Conservation (phyloP, 2,113 vertebrate genomes). For the Lanius collurio region DNA sequence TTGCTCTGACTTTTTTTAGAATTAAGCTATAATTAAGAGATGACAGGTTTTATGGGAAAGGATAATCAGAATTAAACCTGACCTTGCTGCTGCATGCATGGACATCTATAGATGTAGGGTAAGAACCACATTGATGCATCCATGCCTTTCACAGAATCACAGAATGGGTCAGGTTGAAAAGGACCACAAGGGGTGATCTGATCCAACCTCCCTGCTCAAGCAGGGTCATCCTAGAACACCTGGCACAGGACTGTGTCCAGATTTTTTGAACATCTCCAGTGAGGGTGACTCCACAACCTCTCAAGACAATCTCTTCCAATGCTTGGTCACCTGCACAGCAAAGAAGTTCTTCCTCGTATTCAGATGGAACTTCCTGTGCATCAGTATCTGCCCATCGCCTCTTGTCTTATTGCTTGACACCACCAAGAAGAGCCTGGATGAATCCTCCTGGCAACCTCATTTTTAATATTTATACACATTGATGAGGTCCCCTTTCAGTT, state of each 20-base stretch:
- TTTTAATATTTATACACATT: not conserved
- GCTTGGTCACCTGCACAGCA: rapidly evolving
- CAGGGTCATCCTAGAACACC: not conserved
- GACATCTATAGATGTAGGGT: not conserved
- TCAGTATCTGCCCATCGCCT: not conserved
- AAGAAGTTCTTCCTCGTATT: not conserved
- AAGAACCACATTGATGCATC: not conserved
- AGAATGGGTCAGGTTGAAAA: not conserved
- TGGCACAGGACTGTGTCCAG: not conserved
- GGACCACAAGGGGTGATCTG: not conserved
- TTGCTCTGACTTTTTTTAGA: not conserved
- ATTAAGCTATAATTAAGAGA: not conserved
- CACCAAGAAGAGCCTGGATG: rapidly evolving
- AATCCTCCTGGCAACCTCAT: not conserved
- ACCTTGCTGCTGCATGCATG: rapidly evolving
- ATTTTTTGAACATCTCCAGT: not conserved
- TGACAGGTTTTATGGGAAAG: not conserved
- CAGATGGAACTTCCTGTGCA: not conserved
- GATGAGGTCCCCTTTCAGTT: not conserved
- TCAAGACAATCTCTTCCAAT: not conserved
- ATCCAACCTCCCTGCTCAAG: not conserved
- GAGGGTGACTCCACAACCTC: not conserved
- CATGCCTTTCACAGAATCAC: not conserved
- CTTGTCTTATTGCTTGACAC: not conserved
- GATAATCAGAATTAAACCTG: not conserved